Percentiles rank a stretch among this genome's conserved stretches.
Evolutionary conservation across 1,140 invertebrate genomes (phyloP).

Genomic region (Drosophila setifemur): DNA sequence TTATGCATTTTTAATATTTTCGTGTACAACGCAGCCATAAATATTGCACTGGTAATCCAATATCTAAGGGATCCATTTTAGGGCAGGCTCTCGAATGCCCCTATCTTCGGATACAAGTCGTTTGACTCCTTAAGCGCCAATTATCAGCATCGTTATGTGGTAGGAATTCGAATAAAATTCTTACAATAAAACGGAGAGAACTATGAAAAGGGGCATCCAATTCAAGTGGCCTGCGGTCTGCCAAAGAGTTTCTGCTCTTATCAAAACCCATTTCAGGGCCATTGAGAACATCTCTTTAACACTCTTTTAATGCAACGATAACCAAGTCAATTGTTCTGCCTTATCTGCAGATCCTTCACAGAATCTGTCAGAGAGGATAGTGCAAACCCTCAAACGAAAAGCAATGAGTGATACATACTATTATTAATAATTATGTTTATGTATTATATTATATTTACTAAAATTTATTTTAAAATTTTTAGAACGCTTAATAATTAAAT

Average conservation of each 20-base stretch:
- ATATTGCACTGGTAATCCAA: slow-evolving; percentile 48
- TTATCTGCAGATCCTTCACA: slow-evolving; percentile 11
- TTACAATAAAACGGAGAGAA: slow-evolving; percentile 33
- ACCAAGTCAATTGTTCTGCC: slow-evolving; percentile 6
- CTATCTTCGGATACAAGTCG: slow-evolving; percentile 23
- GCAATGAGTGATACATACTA: too few species aligned
- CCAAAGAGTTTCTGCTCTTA: slow-evolving; percentile 31
- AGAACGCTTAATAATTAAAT: too few species aligned
- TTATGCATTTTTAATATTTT: slow-evolving; percentile 78
- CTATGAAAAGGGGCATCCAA: neutral
- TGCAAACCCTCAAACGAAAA: too few species aligned
- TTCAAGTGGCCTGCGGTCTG: slow-evolving; percentile 59
- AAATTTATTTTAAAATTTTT: too few species aligned
- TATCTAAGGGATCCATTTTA: slow-evolving; percentile 37
- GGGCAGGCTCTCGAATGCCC: neutral
- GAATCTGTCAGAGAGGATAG: too few species aligned
- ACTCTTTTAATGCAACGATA: slow-evolving; percentile 46
- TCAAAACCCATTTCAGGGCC: slow-evolving; percentile 40
- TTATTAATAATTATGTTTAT: too few species aligned
- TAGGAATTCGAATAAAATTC: slow-evolving; percentile 47
- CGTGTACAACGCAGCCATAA: slow-evolving; percentile 20
- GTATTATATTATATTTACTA: too few species aligned
- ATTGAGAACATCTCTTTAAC: slow-evolving; percentile 60
- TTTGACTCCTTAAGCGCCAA: slow-evolving; percentile 33
- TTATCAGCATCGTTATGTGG: slow-evolving; percentile 75